Base-by-base conservation (phyloP, 1,140 invertebrate species). In the Atta colombica region DNA sequence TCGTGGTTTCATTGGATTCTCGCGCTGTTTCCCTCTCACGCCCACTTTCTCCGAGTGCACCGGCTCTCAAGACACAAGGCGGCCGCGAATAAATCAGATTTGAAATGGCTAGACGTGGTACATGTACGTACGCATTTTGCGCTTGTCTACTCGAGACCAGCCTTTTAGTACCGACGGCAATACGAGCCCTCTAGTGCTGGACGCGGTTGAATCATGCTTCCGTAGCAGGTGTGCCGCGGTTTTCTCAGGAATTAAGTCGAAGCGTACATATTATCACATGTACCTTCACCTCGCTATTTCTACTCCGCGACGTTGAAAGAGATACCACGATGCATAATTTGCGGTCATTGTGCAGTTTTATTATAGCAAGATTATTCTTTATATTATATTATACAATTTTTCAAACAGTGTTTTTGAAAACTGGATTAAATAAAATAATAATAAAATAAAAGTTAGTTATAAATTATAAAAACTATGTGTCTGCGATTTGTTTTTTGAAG, bases 81-180 rank as follows among this genome's bases (percentile, higher is more conserved):
- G 60, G 89, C 81, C 81, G 88, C 65, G 86, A 88, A 87, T 92
- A 92, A 92, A 91, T 92, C 88, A 92, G 89, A 89, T 91, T 92
- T 89, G 85, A 92, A 91, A 86, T 84, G 69, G 69, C 69, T 84
- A 84, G 80, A 84, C 80, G 58, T 84, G 69, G 53, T 84, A 84
- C 69, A 53, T 61, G 58, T 68, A 65, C 81, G 74, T 81, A 88
- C 77, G 87, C 85, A 61, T 86, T 81, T 75, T 77, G 61, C 81
- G 53, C 82, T 78, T 84, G 81, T 77, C 86, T 75, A 77, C 75
- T 80, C 35, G 60, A 55, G 75, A 31, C 84, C 16, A 10, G 55
- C 55, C 80, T 84, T 84, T 84, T 84, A 84, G 55, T 75, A 63
- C 80, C 39, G 21, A 60, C 35, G 69, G 71, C 55, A 69, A 75